Percentiles rank a stretch among this genome's conserved stretches.
These are phyloP conservation scores for Eriocheir sinensis DNA, from an alignment of 1,140 invertebrate species.

Conservation along the genomic window DNA sequence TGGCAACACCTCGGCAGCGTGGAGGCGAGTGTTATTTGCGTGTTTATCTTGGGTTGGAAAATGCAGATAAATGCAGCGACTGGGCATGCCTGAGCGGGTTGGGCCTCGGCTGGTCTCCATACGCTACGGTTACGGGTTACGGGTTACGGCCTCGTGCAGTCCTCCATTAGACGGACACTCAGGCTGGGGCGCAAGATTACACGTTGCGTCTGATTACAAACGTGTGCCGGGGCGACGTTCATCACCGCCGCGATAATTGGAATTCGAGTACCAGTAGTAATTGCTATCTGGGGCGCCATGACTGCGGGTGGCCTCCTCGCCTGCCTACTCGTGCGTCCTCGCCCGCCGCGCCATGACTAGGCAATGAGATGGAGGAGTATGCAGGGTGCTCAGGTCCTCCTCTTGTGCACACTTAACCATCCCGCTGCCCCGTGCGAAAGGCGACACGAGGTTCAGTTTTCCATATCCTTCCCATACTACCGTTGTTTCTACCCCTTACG, in stretches of 20 bases:
- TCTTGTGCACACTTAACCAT: too few relatives aligned
- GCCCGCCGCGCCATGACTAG: background rate
- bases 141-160: background rate
- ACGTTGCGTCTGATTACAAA: conserved; percentile 36
- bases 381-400: background rate
- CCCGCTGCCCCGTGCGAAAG: background rate
- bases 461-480: background rate
- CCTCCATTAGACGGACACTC: background rate
- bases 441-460: background rate
- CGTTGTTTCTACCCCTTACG: too few relatives aligned
- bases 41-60: background rate
- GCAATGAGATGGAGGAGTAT: background rate
- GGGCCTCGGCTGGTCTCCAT: too few relatives aligned
- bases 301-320: conserved; percentile 35
- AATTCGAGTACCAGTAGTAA: background rate
- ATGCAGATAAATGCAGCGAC: background rate
- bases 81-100: background rate
- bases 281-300: background rate
- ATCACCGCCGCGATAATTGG: conserved; percentile 36
- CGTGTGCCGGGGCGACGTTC: conserved; percentile 33
- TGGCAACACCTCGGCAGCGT: background rate
- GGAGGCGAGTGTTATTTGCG: too few relatives aligned
- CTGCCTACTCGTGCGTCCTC: too few relatives aligned
- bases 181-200: conserved; percentile 35
- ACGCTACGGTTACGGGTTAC: background rate